These are phyloP conservation scores for Drosophila bipectinata DNA, from an alignment of 1,140 invertebrate species.

Conservation along the genomic window DNA sequence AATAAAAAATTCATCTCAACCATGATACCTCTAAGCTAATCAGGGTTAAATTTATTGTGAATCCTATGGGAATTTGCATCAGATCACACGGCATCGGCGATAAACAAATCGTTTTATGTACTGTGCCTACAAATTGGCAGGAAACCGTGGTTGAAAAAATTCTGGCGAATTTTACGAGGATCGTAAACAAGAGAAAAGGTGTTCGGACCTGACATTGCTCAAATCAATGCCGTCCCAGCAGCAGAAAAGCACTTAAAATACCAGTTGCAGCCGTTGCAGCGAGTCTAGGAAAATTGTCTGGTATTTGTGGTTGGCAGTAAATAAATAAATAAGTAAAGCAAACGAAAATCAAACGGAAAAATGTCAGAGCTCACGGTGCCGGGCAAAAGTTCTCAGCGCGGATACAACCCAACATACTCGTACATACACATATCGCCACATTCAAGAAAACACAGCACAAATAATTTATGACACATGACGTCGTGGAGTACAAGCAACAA, in stretches of 20 bases:
- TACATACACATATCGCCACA: neutral
- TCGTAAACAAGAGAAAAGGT: slow-evolving; percentile 34
- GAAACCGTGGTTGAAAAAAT: slow-evolving; percentile 5
- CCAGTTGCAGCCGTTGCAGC: slow-evolving; percentile 2
- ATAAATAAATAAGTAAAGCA: slow-evolving; percentile 65
- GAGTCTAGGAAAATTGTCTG: slow-evolving; percentile 15
- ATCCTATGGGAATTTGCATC: slow-evolving; percentile 26
- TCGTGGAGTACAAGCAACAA: slow-evolving; percentile 35
- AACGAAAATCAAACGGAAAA: slow-evolving; percentile 56
- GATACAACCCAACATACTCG: slow-evolving; percentile 1
- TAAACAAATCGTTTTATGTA: slow-evolving; percentile 33
- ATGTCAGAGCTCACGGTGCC: slow-evolving; percentile 33
- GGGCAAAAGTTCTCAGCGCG: slow-evolving; percentile 65
- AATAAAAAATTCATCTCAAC: slow-evolving; percentile 37
- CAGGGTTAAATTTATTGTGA: slow-evolving; percentile 39
- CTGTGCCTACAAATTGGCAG: slow-evolving; percentile 24
- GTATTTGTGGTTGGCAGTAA: slow-evolving; percentile 50
- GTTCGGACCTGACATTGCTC: slow-evolving; percentile 27
- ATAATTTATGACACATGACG: slow-evolving; percentile 80
- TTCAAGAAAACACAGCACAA: slow-evolving; percentile 38
- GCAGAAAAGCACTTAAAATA: slow-evolving; percentile 45
- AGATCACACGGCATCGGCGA: slow-evolving; percentile 5
- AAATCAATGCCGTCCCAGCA: slow-evolving; percentile 22
- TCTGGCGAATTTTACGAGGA: slow-evolving; percentile 19
- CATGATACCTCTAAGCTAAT: slow-evolving; percentile 25